phyloP scores from a whole-genome alignment of 2,888 invertebrate species.

The Cenopis cana region DNA sequence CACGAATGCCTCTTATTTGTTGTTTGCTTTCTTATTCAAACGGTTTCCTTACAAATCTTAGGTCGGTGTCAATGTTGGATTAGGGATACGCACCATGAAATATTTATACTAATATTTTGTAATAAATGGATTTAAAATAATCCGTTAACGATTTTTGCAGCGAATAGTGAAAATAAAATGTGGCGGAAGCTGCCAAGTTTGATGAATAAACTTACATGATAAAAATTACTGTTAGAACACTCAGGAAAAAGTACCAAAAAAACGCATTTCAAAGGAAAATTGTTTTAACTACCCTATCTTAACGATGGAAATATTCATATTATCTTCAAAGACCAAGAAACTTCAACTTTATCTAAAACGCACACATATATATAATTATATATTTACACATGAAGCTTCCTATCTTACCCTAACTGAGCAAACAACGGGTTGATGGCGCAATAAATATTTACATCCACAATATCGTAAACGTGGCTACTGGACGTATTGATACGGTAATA shows the following conservation, averaged over 20 bases:
- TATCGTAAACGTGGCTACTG: slow-evolving; percentile 18
- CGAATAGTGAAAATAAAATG: no score
- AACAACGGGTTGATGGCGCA: slow-evolving; percentile 12
- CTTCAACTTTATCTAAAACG: not conserved
- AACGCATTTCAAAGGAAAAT: no score
- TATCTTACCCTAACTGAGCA: not conserved
- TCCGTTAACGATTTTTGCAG: no score
- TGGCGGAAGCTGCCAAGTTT: no score
- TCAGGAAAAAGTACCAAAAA: no score
- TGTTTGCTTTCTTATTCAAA: slow-evolving; percentile 11
- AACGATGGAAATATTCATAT: no score
- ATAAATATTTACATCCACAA: slow-evolving; percentile 25
- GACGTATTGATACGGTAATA: not conserved
- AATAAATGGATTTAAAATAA: no score
- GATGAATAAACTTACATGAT: no score
- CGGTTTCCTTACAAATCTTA: not conserved
- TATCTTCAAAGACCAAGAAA: not conserved
- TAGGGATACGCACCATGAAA: not conserved
- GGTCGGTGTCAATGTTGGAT: not conserved
- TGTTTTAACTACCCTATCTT: no score
- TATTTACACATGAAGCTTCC: not conserved
- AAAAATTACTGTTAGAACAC: no score
- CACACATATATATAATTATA: not conserved
- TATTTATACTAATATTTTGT: not conserved
- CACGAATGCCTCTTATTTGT: slow-evolving; percentile 15